Evolutionary conservation across 1,140 invertebrate genomes (phyloP).

Genomic region (Pinna nobilis): DNA sequence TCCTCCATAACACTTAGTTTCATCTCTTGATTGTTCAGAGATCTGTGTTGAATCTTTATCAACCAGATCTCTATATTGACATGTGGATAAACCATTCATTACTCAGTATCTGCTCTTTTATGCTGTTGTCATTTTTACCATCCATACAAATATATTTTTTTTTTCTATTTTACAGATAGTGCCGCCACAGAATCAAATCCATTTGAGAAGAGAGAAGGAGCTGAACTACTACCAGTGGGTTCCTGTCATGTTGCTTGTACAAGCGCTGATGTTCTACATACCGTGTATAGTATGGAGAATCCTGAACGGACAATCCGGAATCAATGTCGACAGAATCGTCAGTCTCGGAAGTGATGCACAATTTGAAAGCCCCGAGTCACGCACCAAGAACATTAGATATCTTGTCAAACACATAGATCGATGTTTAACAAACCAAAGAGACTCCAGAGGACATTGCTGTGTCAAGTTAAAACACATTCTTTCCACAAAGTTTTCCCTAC

Average conservation of each 20-base stretch:
- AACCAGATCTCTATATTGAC: background rate
- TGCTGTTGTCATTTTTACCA: too few relatives aligned
- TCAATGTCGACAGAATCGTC: slow-evolving; percentile 72
- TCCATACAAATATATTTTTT: too few relatives aligned
- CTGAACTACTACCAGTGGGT: slow-evolving; percentile 79
- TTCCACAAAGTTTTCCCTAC: slow-evolving; percentile 68
- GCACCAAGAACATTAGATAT: slow-evolving; percentile 71
- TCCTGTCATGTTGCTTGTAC: slow-evolving; percentile 77
- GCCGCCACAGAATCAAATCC: slow-evolving; percentile 49
- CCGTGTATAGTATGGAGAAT: slow-evolving; percentile 78
- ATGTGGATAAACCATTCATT: too few relatives aligned
- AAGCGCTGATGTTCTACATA: slow-evolving; percentile 78
- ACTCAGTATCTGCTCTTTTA: too few relatives aligned
- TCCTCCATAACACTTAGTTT: too few relatives aligned
- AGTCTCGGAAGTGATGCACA: slow-evolving; percentile 63
- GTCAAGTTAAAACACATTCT: slow-evolving; percentile 67
- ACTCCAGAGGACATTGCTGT: slow-evolving; percentile 68
- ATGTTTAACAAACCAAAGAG: slow-evolving; percentile 72
- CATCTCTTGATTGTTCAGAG: too few relatives aligned
- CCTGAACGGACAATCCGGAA: slow-evolving; percentile 76
- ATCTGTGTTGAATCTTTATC: too few relatives aligned
- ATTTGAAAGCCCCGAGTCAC: slow-evolving; percentile 69
- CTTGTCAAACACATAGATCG: slow-evolving; percentile 73
- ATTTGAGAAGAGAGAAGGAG: slow-evolving; percentile 61
- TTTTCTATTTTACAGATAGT: slow-evolving; percentile 30